Evolutionary conservation across 2,888 invertebrate genomes (phyloP), one percentile per base, ranked within the genome.

Genomic region (Bruchidius siliquastri): DNA sequence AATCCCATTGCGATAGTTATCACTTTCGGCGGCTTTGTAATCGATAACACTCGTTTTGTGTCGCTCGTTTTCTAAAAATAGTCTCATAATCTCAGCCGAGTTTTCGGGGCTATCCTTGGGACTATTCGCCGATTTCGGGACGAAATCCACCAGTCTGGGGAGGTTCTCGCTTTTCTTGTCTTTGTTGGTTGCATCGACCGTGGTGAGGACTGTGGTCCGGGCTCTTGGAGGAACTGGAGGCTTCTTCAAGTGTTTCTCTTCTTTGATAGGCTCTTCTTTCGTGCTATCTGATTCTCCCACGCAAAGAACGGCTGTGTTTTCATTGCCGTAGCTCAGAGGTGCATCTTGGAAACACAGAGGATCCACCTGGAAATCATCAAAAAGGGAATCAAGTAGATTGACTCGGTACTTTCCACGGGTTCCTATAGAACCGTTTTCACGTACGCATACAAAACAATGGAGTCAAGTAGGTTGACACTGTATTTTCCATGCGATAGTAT

Each of bases 141-240:
- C 91, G 83, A 92, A 91, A 85, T 93, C 92, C 74, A 93, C 92
- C 6, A 93, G 86, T 71, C 93, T 89, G 20, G 93, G 93, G 76
- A 93, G 84, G 78, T 88, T 81, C 21, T 79, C 79, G 71, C 79
- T 79, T 73, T 80, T 80, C 66, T 77, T 77, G 72, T 81, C 78
- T 26, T 72, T 76, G 72, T 78, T 77, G 72, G 79, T 76, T 20
- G 68, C 75, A 73, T 76, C 77, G 22, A 74, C 72, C n/a, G 75
- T 71, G 21, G 77, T 78, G 21, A 75, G 71, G 10, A 72, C 70
- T 0, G 74, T 75, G 70, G 80, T 80, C 71, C 69, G 85, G 80
- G 73, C 86, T 80, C 77, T 85, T 79, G 77, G 87, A 81, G 79
- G 87, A 79, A 79, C 85, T 80, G 80, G 81, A 49, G 83, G 83